Base-by-base conservation (phyloP, 2,888 invertebrate genomes). In the Agriopis aurantiaria region DNA sequence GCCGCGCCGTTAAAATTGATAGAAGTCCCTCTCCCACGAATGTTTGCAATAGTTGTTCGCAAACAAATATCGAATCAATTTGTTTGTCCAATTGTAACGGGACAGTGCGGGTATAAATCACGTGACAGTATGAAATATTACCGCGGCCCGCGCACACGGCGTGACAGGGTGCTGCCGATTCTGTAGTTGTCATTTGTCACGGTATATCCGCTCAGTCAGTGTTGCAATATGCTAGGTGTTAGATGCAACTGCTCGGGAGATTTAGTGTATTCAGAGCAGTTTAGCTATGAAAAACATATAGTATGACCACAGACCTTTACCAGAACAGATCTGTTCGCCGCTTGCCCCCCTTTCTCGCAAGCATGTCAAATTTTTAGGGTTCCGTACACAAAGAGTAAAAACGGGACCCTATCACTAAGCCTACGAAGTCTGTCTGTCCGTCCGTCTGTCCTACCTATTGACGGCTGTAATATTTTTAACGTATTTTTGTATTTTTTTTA, bases 61-160 rank as follows among this genome's bases (percentile, higher is more conserved):
- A 82, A 84, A 80, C 78, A 78, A 75, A 79, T 82, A 82, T 84
- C 75, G 80, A 82, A 88, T 89, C 91, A 89, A 90, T 90, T 90
- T 88, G 87, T 88, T 87, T 83, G 82, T 77, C 75, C 86, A 83
- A 85, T 85, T 82, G 85, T 82, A 84, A 82, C 79, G 75, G 83
- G 83, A 83, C 84, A 80, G 79, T 78, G 74, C 71, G 77, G 78
- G 77, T 72, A 85, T 87, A 88, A 88, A 87, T 88, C 88, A 86
- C 80, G 79, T 76, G 85, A 84, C 85, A 84, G 82, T 79, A 77
- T 88, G 88, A 89, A 86, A 86, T 88, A 90, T 88, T 83, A 82
- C 82, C 69, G 75, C 69, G 59, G 45, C 68, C 68, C 53, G 65
- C 57, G 68, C 76, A 73, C 70, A 73, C 71, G 75, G 49, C 65